Conservation (phyloP, 2,797 vertebrate genomes). For the Argya squamiceps region DNA sequence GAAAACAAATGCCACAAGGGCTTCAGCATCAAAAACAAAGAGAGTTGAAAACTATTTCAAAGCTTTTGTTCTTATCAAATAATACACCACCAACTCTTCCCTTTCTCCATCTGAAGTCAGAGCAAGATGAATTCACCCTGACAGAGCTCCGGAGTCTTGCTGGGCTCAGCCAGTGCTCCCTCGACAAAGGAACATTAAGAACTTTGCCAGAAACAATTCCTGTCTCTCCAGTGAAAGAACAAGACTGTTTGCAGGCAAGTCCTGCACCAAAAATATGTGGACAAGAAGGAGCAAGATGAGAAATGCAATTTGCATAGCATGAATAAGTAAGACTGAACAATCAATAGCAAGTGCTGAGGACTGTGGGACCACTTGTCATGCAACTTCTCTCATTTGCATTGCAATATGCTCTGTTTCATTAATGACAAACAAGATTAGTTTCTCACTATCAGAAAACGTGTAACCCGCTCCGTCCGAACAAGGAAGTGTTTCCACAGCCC, state of each 20-base stretch:
- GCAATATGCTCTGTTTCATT: conserved; percentile 49
- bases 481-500: neutral
- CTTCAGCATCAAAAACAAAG: neutral
- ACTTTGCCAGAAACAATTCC: conserved; percentile 57
- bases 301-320: conserved; percentile 61
- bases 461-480: neutral
- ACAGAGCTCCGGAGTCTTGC: neutral
- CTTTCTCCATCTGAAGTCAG: neutral
- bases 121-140: conserved; percentile 9
- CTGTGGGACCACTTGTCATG: conserved; percentile 51
- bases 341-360: conserved; percentile 31
- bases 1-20: neutral
- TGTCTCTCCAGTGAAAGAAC: conserved; percentile 33
- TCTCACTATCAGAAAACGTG: neutral
- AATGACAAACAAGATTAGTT: conserved; percentile 35
- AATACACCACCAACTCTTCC: neutral
- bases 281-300: conserved; percentile 58
- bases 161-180: neutral
- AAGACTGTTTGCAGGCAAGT: conserved; percentile 31
- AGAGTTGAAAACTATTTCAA: neutral
- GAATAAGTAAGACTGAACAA: conserved; percentile 58
- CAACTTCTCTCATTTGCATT: conserved; percentile 30
- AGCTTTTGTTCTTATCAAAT: neutral
- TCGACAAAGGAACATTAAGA: conserved; percentile 40
- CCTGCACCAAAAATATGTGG: conserved; percentile 61